phyloP scores from a whole-genome alignment of 2,888 invertebrate genomes.

The Agriopis marginaria region DNA sequence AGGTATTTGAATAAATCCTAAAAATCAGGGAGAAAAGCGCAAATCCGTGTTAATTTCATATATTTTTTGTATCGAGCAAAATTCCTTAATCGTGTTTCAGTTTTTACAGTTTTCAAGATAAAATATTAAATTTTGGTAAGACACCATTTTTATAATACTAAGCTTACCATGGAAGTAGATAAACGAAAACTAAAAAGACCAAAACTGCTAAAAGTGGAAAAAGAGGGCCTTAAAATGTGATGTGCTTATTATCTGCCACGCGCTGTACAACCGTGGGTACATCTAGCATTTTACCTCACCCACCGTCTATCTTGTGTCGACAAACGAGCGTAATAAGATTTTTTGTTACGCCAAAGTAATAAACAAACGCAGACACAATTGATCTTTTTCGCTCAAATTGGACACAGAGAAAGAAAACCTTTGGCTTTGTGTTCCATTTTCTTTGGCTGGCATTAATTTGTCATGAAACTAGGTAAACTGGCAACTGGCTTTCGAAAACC shows the following conservation, averaged over 20 bases:
- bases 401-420: constrained; percentile 36
- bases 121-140: too few relatives aligned
- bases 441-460: constrained; percentile 30
- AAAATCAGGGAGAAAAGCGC: too few relatives aligned
- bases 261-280: constrained; percentile 26
- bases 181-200: too few relatives aligned
- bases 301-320: constrained; percentile 38
- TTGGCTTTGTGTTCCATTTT: constrained; percentile 33
- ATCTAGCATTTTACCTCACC: constrained; percentile 31
- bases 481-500: constrained; percentile 25
- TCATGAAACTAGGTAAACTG: constrained; percentile 20
- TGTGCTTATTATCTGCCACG: neutral
- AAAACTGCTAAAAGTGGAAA: too few relatives aligned
- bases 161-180: too few relatives aligned
- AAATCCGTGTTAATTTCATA: too few relatives aligned
- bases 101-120: too few relatives aligned
- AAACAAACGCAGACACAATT: constrained; percentile 48
- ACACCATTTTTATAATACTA: too few relatives aligned
- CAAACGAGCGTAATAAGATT: constrained; percentile 47
- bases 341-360: constrained; percentile 46
- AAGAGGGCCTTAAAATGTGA: neutral
- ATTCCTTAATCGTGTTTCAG: too few relatives aligned
- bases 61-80: too few relatives aligned
- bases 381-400: constrained; percentile 47
- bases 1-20: too few relatives aligned